Base-by-base conservation (phyloP, 2,888 invertebrate species). In the Sinotaia quadrata region DNA sequence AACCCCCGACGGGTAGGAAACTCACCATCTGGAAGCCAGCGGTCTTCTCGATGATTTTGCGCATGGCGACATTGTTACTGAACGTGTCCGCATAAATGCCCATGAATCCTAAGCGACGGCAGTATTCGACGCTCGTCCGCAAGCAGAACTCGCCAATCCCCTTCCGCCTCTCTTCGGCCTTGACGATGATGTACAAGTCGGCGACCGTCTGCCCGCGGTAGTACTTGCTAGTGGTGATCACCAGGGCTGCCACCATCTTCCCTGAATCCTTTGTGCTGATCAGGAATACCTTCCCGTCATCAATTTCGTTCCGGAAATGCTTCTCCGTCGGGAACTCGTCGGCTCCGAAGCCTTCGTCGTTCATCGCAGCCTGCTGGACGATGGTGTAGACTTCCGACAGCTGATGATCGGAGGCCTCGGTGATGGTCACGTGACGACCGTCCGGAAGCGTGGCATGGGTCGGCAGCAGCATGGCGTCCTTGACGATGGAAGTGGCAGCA, bases 131-230 rank as follows among this genome's bases (percentile, higher is more conserved):
- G 8, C 67, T 65, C 49, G 71, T 68, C 41, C 62, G 52, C 52
- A 78, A 67, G 31, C 77, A 71, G 49, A 78, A 75, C 51, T 77
- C 75, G 2, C 80, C 80, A 10, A 79, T 67, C 2, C 77, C 74
- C 56, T 75, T 69, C 31, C 75, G 67, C 4, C 80, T 72, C 37
- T 76, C 74, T 3, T 67, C 44, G 7, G 65, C 61, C 24, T 68
- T 71, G 2, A 80, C 79, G n/a, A 80, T 71, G 24, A 78, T 57
- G 54, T 75, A 77, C 1, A 77, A 74, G 27, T 80, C 80, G 4
- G 75, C 80, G 10, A 74, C 77, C 21, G 69, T 41, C 27, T 66
- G 57, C 4, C 77, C 80, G 0, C 80, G 76, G 66, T 74, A 78
- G 56, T 71, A 80, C 58, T 73, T 76, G 59, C 80, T 80, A 8